Base-by-base conservation (phyloP, 37 sponge, comb jelly and placozoan species). In the Axinella damicornis region DNA sequence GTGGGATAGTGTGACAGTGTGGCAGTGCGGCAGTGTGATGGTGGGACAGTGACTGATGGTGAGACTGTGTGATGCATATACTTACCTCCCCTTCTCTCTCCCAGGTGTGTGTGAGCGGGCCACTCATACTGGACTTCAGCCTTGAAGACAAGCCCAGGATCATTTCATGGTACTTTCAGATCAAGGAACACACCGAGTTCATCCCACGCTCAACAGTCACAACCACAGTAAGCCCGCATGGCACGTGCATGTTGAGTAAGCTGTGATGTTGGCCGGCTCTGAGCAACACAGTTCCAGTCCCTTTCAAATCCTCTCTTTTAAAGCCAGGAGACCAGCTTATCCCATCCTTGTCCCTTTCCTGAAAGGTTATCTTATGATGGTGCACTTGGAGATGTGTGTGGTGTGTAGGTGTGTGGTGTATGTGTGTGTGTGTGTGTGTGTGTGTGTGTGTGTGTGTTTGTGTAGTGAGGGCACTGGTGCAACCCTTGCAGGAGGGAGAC, bases 131-230 rank as follows among this genome's bases (percentile, higher is more conserved):
- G 20, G 87, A 86, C 46, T 91, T 89, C 66, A 89, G 67, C 32
- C 77, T 77, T 18, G 89, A 89, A 64, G 89, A 89, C 46, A 89
- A 89, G 77, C 89, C 89, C 46, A 53, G 89, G 0, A 89, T 89
- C 39, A 59, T 89, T 31, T 53, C 73, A 16, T 89, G 89, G 89
- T 77, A 74, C 38, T 89, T 89, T 62, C 54, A 57, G 60, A 83
- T 89, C 78, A 79, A 83, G 30, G 79, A 72, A 19, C 83, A 83
- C 32, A 24, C 58, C 35, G 89, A 89, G 64, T 76, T 73, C 72
- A 34, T 89, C 53, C 84, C 89, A 0, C 76, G 89, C 2, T n/a
- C 53, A 25, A 9, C 46, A 4, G 9, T 46, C 46, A 4, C 46
- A 4, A 46, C 46, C 46, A 46, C 46, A 9, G 46, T 46, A 9